These are phyloP conservation scores for Leptarthrus brevirostris DNA, from an alignment of 2,888 invertebrate species.

Conservation along the genomic window DNA sequence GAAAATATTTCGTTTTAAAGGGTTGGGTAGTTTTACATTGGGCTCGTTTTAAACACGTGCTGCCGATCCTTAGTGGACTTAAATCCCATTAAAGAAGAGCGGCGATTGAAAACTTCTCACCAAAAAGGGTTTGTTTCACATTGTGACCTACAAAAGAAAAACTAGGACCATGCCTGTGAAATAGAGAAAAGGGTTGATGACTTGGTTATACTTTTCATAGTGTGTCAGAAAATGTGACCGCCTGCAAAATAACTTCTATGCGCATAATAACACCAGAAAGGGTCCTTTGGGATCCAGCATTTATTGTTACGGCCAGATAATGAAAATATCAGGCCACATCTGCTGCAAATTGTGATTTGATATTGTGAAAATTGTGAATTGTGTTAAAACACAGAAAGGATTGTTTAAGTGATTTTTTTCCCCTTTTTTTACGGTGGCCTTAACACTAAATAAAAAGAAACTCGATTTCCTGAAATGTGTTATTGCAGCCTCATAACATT, in stretches of 20 bases:
- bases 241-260: neutral
- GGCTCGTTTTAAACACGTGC: slow-evolving; percentile 21
- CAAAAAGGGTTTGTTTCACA: no score
- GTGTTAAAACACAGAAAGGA: no score
- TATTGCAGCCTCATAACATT: no score
- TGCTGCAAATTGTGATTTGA: neutral
- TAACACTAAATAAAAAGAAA: no score
- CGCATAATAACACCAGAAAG: neutral
- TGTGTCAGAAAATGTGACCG: neutral
- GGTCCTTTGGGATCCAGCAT: neutral
- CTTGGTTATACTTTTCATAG: neutral
- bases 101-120: neutral
- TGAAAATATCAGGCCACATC: neutral
- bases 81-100: slow-evolving; percentile 13
- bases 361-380: neutral
- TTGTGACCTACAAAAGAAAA: neutral
- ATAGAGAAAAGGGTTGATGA: neutral
- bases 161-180: neutral
- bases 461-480: no score
- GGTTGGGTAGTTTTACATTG: neutral
- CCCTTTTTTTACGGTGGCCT: no score
- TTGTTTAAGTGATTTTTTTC: no score
- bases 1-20: neutral
- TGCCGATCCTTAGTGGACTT: neutral
- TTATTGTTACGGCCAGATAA: neutral